Base-by-base conservation (phyloP, 2,113 vertebrate species). In the Cryptotis parvus region DNA sequence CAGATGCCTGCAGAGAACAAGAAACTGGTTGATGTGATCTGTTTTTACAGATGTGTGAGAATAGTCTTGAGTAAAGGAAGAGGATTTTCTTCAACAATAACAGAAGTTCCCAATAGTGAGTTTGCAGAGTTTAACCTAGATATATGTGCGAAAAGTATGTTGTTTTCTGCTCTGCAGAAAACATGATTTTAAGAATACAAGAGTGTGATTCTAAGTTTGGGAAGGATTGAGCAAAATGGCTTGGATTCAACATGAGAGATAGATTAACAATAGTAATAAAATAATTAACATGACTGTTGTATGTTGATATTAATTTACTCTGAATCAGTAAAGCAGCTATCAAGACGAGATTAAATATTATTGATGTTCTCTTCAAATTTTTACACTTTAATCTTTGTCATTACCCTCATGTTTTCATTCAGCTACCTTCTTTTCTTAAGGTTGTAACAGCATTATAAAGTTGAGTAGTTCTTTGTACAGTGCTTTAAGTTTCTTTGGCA, bases 81-180 rank as follows among this genome's bases (percentile, higher is more conserved):
- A 33, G 41, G 11, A 80, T 77, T 88, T n/a, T 39, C 49, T 52
- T 45, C 76, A 79, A 14, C 27, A 75, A 16, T 18, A 81, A 90
- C 45, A 84, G 78, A 58, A 77, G 35, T 73, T 78, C 75, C 12
- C 2, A 75, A 6, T 73, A 84, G 80, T 35, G 24, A 39, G 4
- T 86, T 58, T 24, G 12, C 90, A 85, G 78, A 76, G 2, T 73
- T 84, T 83, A 81, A 90, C 66, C 24, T 92, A 33, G n/a, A 90
- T 61, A 69, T 84, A 41, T 45, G 4, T 39, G 20, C 74, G 45
- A 41, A 58, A 20, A 58, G 22, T 58, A 58, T 58, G 24, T 22
- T 55, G 20, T 58, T 58, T 58, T 58, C 55, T 58, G 18, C 22
- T 58, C 18, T 20, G 55, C 55, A 58, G 18, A 22, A 24, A 24